Percentiles rank a stretch among this genome's conserved stretches.
phyloP scores from a whole-genome alignment of 1,140 invertebrate species.

The Triops cancriformis region DNA sequence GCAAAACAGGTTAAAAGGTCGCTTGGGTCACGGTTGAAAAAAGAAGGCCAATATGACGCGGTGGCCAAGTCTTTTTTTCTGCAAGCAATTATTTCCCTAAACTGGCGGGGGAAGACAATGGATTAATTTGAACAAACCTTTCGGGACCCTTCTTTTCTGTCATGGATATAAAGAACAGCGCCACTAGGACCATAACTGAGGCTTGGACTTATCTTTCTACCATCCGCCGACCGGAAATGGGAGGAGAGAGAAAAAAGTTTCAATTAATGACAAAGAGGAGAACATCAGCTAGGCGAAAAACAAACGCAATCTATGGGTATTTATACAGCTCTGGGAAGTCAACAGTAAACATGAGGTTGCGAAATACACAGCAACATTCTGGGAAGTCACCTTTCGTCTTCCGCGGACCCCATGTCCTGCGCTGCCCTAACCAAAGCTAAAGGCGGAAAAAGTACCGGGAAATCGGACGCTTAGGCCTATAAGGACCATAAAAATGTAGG shows the following conservation, averaged over 20 bases:
- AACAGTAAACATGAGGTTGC: slow-evolving; percentile 1
- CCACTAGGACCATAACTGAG: neutral
- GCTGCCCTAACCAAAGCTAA: neutral
- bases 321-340: neutral
- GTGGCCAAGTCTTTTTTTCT: neutral
- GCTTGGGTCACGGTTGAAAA: neutral
- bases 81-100: too few species aligned
- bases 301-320: slow-evolving; percentile 1
- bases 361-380: neutral
- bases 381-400: neutral
- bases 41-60: neutral
- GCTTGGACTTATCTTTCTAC: neutral
- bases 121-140: too few species aligned
- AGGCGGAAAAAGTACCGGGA: slow-evolving; percentile 4
- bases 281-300: neutral
- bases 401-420: neutral
- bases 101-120: too few species aligned
- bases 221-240: neutral
- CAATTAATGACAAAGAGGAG: neutral
- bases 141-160: too few species aligned
- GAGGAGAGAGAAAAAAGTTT: neutral
- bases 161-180: too few species aligned
- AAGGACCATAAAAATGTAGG: neutral
- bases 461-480: slow-evolving; percentile 2
- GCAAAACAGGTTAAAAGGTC: slow-evolving; percentile 11